phyloP scores from a whole-genome alignment of 1,140 invertebrate genomes.

The Dinothrombium tinctorium region DNA sequence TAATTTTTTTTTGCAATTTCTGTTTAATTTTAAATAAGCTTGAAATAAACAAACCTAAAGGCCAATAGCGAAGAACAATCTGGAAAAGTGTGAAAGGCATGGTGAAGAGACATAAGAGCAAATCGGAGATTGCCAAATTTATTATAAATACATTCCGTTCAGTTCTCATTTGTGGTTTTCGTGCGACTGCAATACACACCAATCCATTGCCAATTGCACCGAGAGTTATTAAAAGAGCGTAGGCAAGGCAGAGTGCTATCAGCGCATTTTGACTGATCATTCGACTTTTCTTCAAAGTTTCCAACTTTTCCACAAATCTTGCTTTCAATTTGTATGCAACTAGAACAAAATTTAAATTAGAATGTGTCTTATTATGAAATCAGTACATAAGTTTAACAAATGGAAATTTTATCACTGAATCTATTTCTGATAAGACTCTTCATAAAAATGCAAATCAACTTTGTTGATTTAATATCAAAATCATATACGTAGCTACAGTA shows the following conservation, averaged over 20 bases:
- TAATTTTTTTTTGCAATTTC: too few species aligned
- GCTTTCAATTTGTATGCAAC: too few species aligned
- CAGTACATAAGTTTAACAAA: too few species aligned
- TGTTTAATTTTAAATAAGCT: too few species aligned
- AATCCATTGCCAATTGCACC: conserved; percentile 51
- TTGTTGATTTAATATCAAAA: too few species aligned
- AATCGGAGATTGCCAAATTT: conserved; percentile 60
- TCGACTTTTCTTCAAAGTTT: background rate
- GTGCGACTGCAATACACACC: conserved; percentile 46
- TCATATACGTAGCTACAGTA: too few species aligned
- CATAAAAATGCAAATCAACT: too few species aligned
- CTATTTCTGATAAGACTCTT: too few species aligned
- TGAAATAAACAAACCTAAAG: conserved; percentile 17
- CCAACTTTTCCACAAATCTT: background rate
- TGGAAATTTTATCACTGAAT: too few species aligned
- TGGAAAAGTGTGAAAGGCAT: conserved; percentile 62
- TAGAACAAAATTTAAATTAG: too few species aligned
- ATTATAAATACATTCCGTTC: conserved; percentile 67
- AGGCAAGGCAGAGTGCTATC: conserved; percentile 24
- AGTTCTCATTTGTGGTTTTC: conserved; percentile 56
- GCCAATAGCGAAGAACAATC: conserved; percentile 36
- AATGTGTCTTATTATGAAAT: too few species aligned
- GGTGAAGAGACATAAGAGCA: conserved; percentile 57
- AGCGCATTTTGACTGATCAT: background rate
- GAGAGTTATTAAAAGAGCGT: conserved; percentile 43